These are phyloP conservation scores for Cheilinus undulatus DNA, from an alignment of 2,113 vertebrate genomes.

Conservation along the genomic window DNA sequence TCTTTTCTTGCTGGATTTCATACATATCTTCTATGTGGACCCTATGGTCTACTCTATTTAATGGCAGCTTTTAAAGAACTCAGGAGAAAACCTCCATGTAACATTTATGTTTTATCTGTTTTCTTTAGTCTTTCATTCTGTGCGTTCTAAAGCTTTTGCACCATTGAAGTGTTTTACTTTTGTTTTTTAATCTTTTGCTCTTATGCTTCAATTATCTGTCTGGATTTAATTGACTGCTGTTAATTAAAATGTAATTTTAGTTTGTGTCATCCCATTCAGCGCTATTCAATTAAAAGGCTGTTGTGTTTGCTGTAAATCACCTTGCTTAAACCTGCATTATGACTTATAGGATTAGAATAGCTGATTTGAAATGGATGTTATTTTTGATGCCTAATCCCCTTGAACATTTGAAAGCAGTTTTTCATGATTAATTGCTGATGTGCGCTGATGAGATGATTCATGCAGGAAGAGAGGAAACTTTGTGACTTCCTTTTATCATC, in stretches of 20 bases:
- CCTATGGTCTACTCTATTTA: not conserved
- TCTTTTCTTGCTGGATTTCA: conserved; percentile 8
- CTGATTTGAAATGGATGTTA: conserved; percentile 36
- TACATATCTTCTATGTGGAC: not conserved
- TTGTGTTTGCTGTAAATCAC: conserved; percentile 26
- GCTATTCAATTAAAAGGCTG: conserved; percentile 19
- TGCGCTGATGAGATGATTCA: conserved; percentile 29
- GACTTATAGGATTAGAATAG: conserved; percentile 35
- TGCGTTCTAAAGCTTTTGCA: not conserved
- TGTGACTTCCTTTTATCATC: conserved; percentile 25
- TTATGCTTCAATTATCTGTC: not conserved
- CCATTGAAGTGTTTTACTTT: not conserved
- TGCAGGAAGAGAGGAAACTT: conserved; percentile 28
- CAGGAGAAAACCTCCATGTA: not conserved
- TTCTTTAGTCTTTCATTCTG: not conserved
- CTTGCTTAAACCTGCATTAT: conserved; percentile 35
- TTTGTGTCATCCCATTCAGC: conserved; percentile 1
- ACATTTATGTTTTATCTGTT: not conserved
- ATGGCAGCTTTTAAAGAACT: conserved; percentile 13
- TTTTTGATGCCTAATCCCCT: conserved; percentile 31
- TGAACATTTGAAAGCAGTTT: conserved; percentile 18
- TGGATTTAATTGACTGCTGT: conserved; percentile 28
- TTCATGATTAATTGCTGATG: conserved; percentile 10
- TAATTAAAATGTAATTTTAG: conserved; percentile 27
- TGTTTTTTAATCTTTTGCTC: not conserved